These are phyloP conservation scores for Geophilus truncorum DNA, from an alignment of 2,888 invertebrate genomes.

Conservation along the genomic window DNA sequence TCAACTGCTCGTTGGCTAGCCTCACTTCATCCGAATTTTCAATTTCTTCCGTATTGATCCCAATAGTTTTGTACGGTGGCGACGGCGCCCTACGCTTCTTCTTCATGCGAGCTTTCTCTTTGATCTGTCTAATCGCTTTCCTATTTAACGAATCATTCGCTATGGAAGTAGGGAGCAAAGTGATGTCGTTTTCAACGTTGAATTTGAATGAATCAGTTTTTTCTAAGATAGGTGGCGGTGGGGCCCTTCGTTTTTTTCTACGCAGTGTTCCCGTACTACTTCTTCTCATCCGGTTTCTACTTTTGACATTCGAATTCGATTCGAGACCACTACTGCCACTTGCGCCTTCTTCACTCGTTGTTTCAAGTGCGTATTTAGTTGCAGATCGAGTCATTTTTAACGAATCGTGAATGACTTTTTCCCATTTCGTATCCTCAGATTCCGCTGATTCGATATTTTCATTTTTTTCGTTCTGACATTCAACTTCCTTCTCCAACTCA, in stretches of 20 bases:
- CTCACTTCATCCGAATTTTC: conserved; percentile 43
- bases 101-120: neutral
- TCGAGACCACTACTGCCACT: neutral
- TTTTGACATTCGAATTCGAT: neutral
- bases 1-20: too few relatives aligned
- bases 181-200: neutral
- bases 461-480: neutral
- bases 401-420: neutral
- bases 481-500: neutral
- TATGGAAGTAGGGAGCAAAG: neutral
- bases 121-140: neutral
- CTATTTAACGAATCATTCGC: neutral
- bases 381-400: neutral
- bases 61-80: conserved; percentile 53
- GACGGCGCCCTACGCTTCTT: conserved; percentile 62
- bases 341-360: neutral
- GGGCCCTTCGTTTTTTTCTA: conserved; percentile 42
- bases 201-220: neutral
- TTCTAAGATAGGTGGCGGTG: conserved; percentile 41
- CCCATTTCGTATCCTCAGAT: neutral
- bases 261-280: neutral
- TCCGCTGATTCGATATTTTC: neutral
- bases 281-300: neutral
- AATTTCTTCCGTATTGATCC: conserved; percentile 32
- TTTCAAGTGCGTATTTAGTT: neutral